phyloP scores from a whole-genome alignment of 2,113 vertebrate genomes.

The Vombatus ursinus region DNA sequence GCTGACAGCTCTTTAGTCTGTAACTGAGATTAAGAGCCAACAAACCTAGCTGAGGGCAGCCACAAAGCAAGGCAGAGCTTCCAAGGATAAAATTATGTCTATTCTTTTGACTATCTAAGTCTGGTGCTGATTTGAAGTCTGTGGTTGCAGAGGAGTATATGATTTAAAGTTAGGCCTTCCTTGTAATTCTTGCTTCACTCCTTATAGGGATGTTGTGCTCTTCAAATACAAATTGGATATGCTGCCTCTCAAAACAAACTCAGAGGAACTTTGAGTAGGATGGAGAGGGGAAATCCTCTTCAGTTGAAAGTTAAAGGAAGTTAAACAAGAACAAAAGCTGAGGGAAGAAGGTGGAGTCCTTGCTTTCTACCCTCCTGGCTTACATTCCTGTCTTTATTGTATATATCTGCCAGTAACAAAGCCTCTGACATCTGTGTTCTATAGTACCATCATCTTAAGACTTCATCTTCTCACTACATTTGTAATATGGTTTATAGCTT shows the following conservation, averaged over 20 bases:
- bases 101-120: not conserved
- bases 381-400: not conserved
- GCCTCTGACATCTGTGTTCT: slow-evolving; percentile 9
- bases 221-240: not conserved
- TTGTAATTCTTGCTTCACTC: not conserved
- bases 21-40: not conserved
- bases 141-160: not conserved
- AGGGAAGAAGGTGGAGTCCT: not conserved
- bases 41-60: not conserved
- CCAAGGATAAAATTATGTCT: not conserved
- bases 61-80: not conserved
- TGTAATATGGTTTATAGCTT: not conserved
- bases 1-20: not conserved
- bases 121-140: not conserved
- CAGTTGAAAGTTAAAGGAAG: not conserved
- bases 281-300: not conserved
- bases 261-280: not conserved
- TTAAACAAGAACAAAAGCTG: not conserved
- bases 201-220: not conserved
- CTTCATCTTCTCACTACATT: slow-evolving; percentile 6
- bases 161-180: not conserved
- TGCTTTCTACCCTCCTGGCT: not conserved
- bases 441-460: not conserved
- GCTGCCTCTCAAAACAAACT: not conserved
- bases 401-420: not conserved